phyloP scores from a whole-genome alignment of 2,888 invertebrate species.

The Petrolisthes manimaculis region DNA sequence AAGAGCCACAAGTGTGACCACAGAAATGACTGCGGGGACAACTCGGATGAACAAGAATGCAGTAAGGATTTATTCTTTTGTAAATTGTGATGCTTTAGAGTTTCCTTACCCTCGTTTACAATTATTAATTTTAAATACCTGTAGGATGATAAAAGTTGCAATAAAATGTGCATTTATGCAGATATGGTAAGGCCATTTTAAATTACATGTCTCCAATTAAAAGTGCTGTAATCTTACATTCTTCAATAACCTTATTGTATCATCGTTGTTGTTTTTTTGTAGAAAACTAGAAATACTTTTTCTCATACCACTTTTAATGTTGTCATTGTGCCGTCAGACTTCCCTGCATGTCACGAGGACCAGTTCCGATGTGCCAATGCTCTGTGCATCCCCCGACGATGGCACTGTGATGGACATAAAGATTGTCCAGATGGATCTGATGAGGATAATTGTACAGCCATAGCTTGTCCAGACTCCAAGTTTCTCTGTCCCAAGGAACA shows the following conservation, averaged over 20 bases:
- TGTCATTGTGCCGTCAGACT: conserved; percentile 75
- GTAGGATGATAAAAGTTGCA: no score
- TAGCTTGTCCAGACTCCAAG: conserved; percentile 89
- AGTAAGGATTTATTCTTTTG: conserved; percentile 52
- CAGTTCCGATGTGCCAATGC: conserved; percentile 95
- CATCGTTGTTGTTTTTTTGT: background rate
- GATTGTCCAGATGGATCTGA: conserved; percentile 94
- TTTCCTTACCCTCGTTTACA: no score
- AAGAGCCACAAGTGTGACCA: conserved; percentile 91
- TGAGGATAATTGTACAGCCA: conserved; percentile 83
- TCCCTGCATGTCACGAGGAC: conserved; percentile 87
- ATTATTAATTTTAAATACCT: no score
- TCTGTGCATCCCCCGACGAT: conserved; percentile 85
- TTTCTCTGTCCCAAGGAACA: conserved; percentile 85
- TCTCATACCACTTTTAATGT: no score
- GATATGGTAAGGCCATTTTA: no score
- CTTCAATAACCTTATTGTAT: background rate
- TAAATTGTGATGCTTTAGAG: no score
- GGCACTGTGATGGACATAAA: conserved; percentile 72
- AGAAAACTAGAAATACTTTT: no score
- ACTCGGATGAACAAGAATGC: conserved; percentile 66
- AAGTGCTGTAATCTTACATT: background rate
- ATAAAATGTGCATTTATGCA: no score
- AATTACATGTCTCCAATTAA: background rate
- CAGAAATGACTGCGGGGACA: conserved; percentile 86